Conservation (phyloP, 2,113 vertebrate genomes). For the Lampris megalopsis region DNA sequence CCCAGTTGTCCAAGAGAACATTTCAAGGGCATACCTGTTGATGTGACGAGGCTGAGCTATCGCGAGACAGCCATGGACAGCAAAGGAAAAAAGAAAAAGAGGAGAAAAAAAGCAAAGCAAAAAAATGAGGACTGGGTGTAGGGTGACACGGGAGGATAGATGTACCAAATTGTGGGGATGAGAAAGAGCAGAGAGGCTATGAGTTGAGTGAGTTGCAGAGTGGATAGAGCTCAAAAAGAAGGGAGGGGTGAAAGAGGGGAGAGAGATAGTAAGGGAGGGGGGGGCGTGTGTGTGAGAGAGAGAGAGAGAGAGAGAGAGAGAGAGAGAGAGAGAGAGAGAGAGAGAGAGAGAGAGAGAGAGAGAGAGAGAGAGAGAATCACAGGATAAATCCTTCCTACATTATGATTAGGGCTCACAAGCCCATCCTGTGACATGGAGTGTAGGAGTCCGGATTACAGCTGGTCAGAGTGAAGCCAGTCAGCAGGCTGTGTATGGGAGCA, state of each 20-base stretch:
- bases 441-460: constrained; percentile 77
- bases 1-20: constrained; percentile 43
- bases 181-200: constrained; percentile 37
- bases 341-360: constrained; percentile 9
- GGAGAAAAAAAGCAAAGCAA: constrained; percentile 3
- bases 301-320: constrained; percentile 40
- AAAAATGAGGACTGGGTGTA: constrained; percentile 24
- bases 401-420: constrained; percentile 84
- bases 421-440: constrained; percentile 78
- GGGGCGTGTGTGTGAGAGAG: constrained; percentile 2
- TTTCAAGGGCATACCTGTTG: constrained; percentile 79
- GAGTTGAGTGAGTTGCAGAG: constrained; percentile 51
- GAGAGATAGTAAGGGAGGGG: constrained; percentile 16
- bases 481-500: constrained; percentile 26
- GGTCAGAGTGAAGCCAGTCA: constrained; percentile 47
- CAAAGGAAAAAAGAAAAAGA: constrained; percentile 3
- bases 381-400: constrained; percentile 80
- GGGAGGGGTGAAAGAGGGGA: constrained; percentile 56
- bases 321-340: constrained; percentile 1
- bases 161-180: constrained; percentile 13
- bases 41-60: constrained; percentile 31
- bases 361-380: constrained; percentile 50
- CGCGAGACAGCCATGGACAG: constrained; percentile 16
- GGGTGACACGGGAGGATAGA: constrained; percentile 26
- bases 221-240: constrained; percentile 32